Base-by-base conservation (phyloP, 2,797 vertebrate species). In the Agapornis canus region DNA sequence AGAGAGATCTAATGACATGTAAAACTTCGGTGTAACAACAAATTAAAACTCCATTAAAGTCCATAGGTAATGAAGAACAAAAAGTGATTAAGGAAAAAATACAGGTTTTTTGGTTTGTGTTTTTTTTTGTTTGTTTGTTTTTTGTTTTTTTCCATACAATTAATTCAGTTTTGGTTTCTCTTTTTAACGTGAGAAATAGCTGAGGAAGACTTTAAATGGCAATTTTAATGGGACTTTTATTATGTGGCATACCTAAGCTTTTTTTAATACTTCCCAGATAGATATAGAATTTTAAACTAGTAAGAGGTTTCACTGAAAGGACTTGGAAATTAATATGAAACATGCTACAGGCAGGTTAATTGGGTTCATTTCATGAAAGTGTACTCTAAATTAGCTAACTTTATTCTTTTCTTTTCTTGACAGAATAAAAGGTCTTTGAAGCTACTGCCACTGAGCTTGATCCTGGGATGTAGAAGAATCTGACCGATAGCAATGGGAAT, bases 21-120 rank as follows among this genome's bases (percentile, higher is more conserved):
- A 87, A 82, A 96, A 83, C 76, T 89, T 94, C 43, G 18, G 79
- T 95, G 68, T 96, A 95, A 95, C 60, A 93, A 95, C 71, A 97
- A 97, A 95, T 95, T 97, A 96, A 97, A 96, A 83, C 32, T 93
- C 87, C 65, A 94, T 97, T 96, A 95, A 94, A 83, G 57, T 90
- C 89, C 63, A 76, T 43, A 31, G 61, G 43, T 93, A 94, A 96
- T 90, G 59, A 94, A 95, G 95, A 93, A 85, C 18, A 87, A 76
- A 96, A 97, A 78, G 82, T 60, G 3, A 75, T 84, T 68, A 64
- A 54, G 13, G 76, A 91, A 86, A 89, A 47, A 42, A 80, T 18
- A 13, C 20, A 32, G 26, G 70, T 37, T 77, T 37, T 37, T 68
- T 31, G 22, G 19, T 60, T 39, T 8, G 27, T 39, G 19, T 60